A percentile compares a stretch with the other conserved stretches of the same genome.
These are phyloP conservation scores for Sphenodon punctatus DNA, from an alignment of 2,797 vertebrate species.

Conservation along the genomic window DNA sequence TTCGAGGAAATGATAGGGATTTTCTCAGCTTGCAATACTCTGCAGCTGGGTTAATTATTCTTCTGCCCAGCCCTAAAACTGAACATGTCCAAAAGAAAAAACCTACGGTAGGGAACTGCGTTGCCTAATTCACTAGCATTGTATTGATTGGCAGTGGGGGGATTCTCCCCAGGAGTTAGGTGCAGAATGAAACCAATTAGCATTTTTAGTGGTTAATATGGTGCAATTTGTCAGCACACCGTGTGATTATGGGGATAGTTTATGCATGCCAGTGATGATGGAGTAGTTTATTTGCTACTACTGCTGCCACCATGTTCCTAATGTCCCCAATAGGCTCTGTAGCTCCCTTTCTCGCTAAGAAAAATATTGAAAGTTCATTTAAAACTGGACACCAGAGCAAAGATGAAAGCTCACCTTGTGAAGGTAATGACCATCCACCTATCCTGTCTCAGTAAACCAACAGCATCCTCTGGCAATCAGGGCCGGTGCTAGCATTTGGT, in stretches of 20 bases:
- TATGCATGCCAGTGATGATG: rapidly evolving
- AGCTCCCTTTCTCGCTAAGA: too few relatives aligned
- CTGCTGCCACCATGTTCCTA: not conserved
- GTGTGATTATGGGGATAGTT: conserved; percentile 2
- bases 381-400: too few relatives aligned
- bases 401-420: too few relatives aligned
- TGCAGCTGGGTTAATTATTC: conserved; percentile 43
- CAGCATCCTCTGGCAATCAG: too few relatives aligned
- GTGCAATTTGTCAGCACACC: not conserved
- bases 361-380: too few relatives aligned
- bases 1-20: not conserved
- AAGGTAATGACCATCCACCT: too few relatives aligned
- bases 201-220: not conserved
- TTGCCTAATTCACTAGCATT: not conserved
- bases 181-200: not conserved
- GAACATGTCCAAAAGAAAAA: conserved; percentile 32
- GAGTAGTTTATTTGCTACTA: not conserved
- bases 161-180: not conserved
- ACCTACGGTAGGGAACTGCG: not conserved
- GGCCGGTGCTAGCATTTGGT: too few relatives aligned
- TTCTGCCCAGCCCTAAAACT: conserved; percentile 41
- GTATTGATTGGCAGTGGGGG: not conserved
- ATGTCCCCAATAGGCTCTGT: not conserved
- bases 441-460: too few relatives aligned
- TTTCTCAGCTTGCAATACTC: not conserved